Evolutionary conservation across 2,888 invertebrate species (phyloP).

Genomic region (Lamellibrachia satsuma): DNA sequence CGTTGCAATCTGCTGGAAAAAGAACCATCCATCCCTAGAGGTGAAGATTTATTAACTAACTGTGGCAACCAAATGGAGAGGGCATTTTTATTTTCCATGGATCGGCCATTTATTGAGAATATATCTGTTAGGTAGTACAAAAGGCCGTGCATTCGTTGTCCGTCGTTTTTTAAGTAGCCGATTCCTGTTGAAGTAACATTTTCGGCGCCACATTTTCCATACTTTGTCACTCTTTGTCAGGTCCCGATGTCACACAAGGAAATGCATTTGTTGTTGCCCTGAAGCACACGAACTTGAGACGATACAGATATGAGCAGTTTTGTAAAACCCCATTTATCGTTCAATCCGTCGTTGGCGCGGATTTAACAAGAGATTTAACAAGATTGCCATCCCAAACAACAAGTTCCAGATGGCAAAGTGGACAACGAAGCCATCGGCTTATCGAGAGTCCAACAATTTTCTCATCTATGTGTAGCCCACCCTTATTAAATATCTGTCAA

Average conservation of each 20-base stretch:
- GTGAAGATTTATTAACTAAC: neutral
- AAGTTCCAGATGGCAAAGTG: too few species aligned
- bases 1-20: neutral
- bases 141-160: neutral
- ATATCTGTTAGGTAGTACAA: neutral
- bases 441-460: too few species aligned
- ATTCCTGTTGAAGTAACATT: neutral
- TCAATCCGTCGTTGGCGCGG: neutral
- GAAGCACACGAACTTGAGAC: neutral
- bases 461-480: too few species aligned
- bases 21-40: neutral
- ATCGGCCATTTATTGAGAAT: neutral
- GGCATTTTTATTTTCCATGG: neutral
- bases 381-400: too few species aligned
- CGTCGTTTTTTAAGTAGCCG: neutral
- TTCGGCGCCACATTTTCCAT: neutral
- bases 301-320: neutral
- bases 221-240: neutral
- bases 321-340: conserved; percentile 1
- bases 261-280: neutral
- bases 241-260: neutral
- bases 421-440: too few species aligned
- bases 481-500: too few species aligned
- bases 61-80: conserved; percentile 5
- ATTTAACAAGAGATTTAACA: too few species aligned